These are phyloP conservation scores for Petrocephalus sullivani DNA, from an alignment of 2,797 vertebrate genomes.

Conservation along the genomic window DNA sequence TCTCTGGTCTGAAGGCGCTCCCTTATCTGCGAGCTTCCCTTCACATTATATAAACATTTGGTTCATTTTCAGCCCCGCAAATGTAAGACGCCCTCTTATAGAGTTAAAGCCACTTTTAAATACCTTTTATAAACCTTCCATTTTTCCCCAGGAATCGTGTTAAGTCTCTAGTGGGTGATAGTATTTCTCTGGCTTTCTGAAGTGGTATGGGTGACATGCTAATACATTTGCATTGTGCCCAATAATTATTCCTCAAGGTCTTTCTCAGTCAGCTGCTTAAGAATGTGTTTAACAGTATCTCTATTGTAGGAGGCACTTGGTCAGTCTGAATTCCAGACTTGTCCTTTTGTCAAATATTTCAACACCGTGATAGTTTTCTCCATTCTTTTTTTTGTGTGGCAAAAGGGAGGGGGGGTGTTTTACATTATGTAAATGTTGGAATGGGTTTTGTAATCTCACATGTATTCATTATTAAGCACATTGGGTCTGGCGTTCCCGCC, in stretches of 20 bases:
- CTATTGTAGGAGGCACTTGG: constrained; percentile 61
- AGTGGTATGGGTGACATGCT: constrained; percentile 71
- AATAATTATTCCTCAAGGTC: constrained; percentile 67
- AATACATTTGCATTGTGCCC: constrained; percentile 71
- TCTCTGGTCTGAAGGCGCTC: background rate
- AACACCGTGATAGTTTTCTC: constrained; percentile 68
- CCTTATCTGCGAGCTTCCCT: constrained; percentile 9
- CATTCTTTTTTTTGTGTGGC: constrained; percentile 76
- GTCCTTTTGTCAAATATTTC: constrained; percentile 66
- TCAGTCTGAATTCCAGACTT: constrained; percentile 64
- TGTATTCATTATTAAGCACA: constrained; percentile 68
- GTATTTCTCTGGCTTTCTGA: constrained; percentile 55
- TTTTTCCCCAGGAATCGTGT: constrained; percentile 37
- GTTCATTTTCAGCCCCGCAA: constrained; percentile 38
- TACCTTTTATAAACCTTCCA: constrained; percentile 25
- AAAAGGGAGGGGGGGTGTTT: constrained; percentile 52
- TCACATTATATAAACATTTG: constrained; percentile 49
- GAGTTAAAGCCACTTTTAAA: constrained; percentile 28
- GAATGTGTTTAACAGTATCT: constrained; percentile 58
- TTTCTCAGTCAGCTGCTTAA: constrained; percentile 64
- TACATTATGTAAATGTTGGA: constrained; percentile 75
- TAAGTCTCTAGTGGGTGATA: constrained; percentile 47
- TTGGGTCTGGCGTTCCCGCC: constrained; percentile 60
- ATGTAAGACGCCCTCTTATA: constrained; percentile 9
- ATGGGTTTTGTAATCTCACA: constrained; percentile 68